Evolutionary conservation across 2,888 invertebrate species (phyloP), one percentile per base, ranked within the genome.

Genomic region (Phanerotoma sp.): DNA sequence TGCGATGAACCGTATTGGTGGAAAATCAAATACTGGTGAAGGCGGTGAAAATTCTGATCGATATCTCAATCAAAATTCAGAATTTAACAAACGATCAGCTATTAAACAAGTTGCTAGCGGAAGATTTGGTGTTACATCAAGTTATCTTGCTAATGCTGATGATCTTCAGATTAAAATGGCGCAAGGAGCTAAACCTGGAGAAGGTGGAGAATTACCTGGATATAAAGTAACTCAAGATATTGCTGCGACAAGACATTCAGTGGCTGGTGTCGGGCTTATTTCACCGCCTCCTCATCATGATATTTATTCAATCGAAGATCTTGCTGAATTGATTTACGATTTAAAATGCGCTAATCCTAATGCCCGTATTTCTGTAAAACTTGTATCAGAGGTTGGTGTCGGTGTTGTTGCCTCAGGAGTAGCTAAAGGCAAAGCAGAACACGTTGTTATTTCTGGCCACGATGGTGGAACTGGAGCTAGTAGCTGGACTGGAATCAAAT

Each of bases 161-260:
- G 98, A 99, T 77, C 78, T 99, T 63, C 99, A 99, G 80, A 99
- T 99, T 73, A 99, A 99, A 81, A 99, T 99, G 98, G 98, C 99
- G 6, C 96, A 99, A 80, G 97, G 98, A 2, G 98, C 99, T 51
- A 99, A 99, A 77, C 98, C 99, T 0, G 99, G 99, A 0, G 98
- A 99, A 79, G 98, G 98, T 18, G 98, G 98, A 3, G 98, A 99
- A 78, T 78, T 99, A 53, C 98, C 98, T 0, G 97, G 87, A 3
- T 85, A 87, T 70, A 88, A 88, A 78, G 87, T 84, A 56, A 93
- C 96, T 0, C 86, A 90, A 65, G 96, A 94, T 63, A 99, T 99
- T 69, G 99, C 98, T 0, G 85, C 86, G 68, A 96, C 96, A 0
- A 87, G 99, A 51, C 94, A 97, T 74, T 97, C 96, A 0, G 94